Conservation (phyloP, 92 coral and sea anemone species). For the Meandrina meandrites region DNA sequence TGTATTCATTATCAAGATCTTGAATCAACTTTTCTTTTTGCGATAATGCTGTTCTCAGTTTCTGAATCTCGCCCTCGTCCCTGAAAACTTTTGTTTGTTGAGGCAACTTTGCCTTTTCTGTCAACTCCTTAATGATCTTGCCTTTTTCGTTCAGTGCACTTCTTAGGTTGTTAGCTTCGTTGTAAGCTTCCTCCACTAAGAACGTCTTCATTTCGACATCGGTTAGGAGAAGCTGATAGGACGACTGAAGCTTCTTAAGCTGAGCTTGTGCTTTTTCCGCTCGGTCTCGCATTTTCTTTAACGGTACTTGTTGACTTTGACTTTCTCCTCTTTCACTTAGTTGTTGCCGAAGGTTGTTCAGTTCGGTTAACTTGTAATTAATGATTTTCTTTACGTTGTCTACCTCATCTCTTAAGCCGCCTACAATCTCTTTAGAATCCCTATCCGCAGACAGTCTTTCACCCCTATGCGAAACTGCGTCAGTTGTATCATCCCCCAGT, state of each 20-base stretch:
- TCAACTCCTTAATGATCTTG: conserved; percentile 30
- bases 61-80: conserved; percentile 57
- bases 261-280: conserved; percentile 37
- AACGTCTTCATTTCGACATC: conserved; percentile 35
- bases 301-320: background rate
- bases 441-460: conserved; percentile 3
- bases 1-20: conserved; percentile 42
- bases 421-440: background rate
- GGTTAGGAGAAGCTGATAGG: conserved; percentile 30
- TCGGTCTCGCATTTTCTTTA: conserved; percentile 15
- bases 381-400: conserved; percentile 28
- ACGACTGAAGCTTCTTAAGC: conserved; percentile 40
- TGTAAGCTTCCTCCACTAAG: conserved; percentile 31
- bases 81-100: conserved; percentile 4
- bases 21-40: conserved; percentile 65
- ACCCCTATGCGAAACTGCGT: background rate
- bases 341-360: conserved; percentile 12
- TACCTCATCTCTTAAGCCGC: conserved; percentile 35
- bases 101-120: conserved; percentile 1
- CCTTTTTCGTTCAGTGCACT: conserved; percentile 28
- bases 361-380: conserved; percentile 21
- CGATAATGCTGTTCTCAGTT: conserved; percentile 39
- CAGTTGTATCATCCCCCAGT: conserved; percentile 17
- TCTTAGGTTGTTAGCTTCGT: conserved; percentile 14
- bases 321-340: conserved; percentile 10